A percentile compares a stretch with the other conserved stretches of the same genome.
phyloP scores from a whole-genome alignment of 2,113 vertebrate species.

The Rattus rattus region DNA sequence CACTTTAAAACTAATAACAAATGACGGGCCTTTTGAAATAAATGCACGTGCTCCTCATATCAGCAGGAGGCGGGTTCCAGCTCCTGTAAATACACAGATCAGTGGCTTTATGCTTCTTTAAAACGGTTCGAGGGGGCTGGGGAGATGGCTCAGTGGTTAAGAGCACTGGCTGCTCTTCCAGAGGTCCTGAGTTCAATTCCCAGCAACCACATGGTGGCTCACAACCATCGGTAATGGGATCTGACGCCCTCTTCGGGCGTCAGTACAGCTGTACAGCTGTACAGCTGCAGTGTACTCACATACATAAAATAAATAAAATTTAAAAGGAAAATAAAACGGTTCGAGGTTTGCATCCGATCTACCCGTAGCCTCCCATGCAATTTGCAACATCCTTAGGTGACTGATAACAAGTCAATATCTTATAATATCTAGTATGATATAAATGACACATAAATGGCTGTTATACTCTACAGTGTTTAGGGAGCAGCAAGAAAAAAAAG shows the following conservation, averaged over 20 bases:
- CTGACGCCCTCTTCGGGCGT: too few relatives aligned
- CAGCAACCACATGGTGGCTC: too few relatives aligned
- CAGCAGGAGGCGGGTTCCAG: neutral
- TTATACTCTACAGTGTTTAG: neutral
- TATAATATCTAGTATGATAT: neutral
- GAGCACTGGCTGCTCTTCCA: too few relatives aligned
- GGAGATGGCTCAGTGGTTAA: too few relatives aligned
- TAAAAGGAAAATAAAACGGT: neutral
- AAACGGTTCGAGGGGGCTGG: neutral
- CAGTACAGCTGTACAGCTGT: too few relatives aligned
- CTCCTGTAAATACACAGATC: neutral
- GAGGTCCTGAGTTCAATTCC: too few relatives aligned
- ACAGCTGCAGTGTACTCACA: too few relatives aligned
- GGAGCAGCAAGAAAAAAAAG: neutral
- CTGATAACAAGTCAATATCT: neutral
- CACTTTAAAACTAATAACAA: constrained; percentile 24
- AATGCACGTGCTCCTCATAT: neutral
- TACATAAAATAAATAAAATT: too few relatives aligned
- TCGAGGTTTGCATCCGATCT: neutral
- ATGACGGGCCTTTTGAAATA: neutral
- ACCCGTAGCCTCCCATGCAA: neutral
- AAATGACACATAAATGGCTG: too few relatives aligned
- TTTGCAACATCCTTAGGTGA: neutral
- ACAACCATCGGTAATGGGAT: too few relatives aligned
- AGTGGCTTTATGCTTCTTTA: neutral